These are phyloP conservation scores for Plebejus anna DNA, from an alignment of 2,888 invertebrate species.

Conservation along the genomic window DNA sequence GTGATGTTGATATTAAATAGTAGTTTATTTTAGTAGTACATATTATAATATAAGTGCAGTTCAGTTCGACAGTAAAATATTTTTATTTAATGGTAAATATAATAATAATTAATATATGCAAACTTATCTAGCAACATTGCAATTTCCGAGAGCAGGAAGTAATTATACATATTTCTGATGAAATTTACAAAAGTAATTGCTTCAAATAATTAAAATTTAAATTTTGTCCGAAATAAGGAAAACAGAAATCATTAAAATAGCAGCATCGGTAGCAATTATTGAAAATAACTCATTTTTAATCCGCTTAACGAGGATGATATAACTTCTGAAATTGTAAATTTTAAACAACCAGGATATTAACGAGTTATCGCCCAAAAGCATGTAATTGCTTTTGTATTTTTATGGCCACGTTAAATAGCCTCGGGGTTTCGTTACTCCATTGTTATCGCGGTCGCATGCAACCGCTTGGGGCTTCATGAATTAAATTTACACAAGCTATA, in stretches of 20 bases:
- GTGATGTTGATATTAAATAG: too few relatives aligned
- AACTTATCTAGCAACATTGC: not conserved
- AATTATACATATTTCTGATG: not conserved
- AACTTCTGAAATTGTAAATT: conserved; percentile 24
- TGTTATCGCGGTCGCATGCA: too few relatives aligned
- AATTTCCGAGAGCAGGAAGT: not conserved
- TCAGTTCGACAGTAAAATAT: too few relatives aligned
- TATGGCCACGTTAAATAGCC: not conserved
- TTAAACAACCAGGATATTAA: conserved; percentile 5
- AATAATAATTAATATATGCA: not conserved
- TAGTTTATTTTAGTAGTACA: too few relatives aligned
- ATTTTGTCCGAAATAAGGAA: not conserved
- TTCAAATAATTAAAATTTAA: conserved; percentile 18
- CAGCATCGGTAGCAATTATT: conserved; percentile 20
- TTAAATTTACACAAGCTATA: too few relatives aligned
- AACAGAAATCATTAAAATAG: conserved; percentile 27
- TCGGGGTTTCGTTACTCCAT: not conserved
- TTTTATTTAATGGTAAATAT: too few relatives aligned
- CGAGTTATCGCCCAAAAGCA: conserved; percentile 2
- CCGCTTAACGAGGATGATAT: conserved; percentile 26
- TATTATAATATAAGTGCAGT: too few relatives aligned
- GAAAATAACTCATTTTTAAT: conserved; percentile 29
- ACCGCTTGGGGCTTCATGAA: not conserved
- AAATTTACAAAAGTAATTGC: not conserved
- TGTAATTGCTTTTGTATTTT: conserved; percentile 21